Percentiles rank a stretch among this genome's conserved stretches.
Conservation (phyloP, 2,888 invertebrate species). For the Habrosyne pyritoides region DNA sequence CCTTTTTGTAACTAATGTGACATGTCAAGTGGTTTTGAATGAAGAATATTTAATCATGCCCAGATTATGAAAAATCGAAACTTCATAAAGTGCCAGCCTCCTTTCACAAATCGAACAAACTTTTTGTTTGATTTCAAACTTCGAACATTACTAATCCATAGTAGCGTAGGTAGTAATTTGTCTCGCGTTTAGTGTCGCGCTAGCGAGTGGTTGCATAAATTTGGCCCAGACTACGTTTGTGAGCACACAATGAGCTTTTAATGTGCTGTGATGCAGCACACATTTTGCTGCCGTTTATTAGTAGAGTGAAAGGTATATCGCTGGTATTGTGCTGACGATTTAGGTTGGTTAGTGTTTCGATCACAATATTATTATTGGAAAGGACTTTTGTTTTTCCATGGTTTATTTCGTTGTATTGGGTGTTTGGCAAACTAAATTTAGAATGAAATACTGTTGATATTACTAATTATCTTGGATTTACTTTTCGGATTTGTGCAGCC, state of each 20-base stretch:
- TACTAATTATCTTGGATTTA: no score
- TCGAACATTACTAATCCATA: background rate
- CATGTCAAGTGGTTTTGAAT: no score
- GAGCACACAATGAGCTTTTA: conserved; percentile 41
- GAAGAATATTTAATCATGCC: no score
- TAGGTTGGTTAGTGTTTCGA: background rate
- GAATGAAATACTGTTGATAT: no score
- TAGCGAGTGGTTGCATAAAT: conserved; percentile 43
- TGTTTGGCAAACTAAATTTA: no score
- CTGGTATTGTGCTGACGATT: conserved; percentile 3
- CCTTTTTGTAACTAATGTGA: no score
- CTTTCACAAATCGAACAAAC: background rate
- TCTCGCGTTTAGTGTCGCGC: conserved; percentile 33
- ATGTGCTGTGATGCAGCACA: conserved; percentile 28
- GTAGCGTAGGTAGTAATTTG: conserved; percentile 34
- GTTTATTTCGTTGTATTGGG: background rate
- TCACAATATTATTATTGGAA: background rate
- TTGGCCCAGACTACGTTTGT: conserved; percentile 31
- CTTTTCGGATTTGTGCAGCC: no score
- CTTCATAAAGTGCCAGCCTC: no score
- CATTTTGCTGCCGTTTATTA: conserved; percentile 1
- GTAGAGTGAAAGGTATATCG: background rate
- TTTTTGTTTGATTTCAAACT: background rate
- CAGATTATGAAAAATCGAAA: no score
- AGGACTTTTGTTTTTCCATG: background rate